These are phyloP conservation scores for Hypomesus transpacificus DNA, from an alignment of 2,113 vertebrate species.

Conservation along the genomic window DNA sequence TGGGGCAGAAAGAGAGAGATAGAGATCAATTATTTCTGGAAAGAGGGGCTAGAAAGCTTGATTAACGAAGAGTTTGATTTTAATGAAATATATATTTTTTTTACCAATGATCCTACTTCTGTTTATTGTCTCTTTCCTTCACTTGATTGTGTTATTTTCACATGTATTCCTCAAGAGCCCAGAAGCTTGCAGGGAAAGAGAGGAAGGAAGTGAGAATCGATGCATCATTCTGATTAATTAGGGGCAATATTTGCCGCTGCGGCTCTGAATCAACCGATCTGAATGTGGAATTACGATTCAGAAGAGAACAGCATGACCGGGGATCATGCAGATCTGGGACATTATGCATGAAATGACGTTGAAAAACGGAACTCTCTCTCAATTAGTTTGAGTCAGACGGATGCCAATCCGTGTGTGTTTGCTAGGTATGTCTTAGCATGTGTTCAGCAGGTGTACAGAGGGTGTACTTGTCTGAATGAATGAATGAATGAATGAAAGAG, in stretches of 20 bases:
- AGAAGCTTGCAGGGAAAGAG: slow-evolving; percentile 38
- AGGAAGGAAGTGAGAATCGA: slow-evolving; percentile 47
- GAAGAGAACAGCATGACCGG: slow-evolving; percentile 17
- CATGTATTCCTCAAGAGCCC: slow-evolving; percentile 28
- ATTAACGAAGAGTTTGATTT: no score
- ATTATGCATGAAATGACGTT: slow-evolving; percentile 61
- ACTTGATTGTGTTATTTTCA: slow-evolving; percentile 37
- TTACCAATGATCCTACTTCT: background rate
- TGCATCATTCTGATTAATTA: slow-evolving; percentile 62
- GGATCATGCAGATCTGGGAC: slow-evolving; percentile 43
- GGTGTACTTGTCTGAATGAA: background rate
- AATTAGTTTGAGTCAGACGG: slow-evolving; percentile 25
- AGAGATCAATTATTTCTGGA: slow-evolving; percentile 33
- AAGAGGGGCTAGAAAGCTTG: slow-evolving; percentile 39
- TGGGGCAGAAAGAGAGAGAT: slow-evolving; percentile 29
- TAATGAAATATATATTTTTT: no score
- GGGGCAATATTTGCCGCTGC: slow-evolving; percentile 44
- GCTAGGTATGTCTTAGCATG: background rate
- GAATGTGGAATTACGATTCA: slow-evolving; percentile 58
- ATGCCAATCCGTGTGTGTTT: background rate
- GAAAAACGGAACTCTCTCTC: slow-evolving; percentile 36
- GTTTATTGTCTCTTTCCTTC: slow-evolving; percentile 5
- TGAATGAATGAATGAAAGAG: background rate
- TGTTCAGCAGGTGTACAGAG: background rate
- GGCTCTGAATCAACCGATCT: slow-evolving; percentile 54